phyloP scores from a whole-genome alignment of 2,888 invertebrate species.

The Atrina japonica region DNA sequence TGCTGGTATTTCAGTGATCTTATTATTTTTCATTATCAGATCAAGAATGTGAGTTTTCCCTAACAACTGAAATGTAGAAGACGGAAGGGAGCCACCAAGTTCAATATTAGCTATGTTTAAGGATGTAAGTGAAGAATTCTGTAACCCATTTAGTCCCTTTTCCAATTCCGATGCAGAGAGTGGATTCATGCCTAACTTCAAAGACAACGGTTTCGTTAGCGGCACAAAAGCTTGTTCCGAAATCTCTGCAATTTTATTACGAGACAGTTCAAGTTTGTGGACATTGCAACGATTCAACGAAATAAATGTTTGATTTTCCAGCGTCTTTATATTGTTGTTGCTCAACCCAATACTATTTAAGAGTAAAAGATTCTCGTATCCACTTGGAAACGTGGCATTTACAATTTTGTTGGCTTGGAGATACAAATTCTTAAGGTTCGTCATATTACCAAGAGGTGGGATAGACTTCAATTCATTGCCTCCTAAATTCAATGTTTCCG shows the following conservation, averaged over 20 bases:
- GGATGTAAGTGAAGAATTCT: slow-evolving; percentile 53
- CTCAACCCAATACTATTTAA: slow-evolving; percentile 57
- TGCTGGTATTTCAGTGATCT: slow-evolving; percentile 48
- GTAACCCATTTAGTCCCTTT: slow-evolving; percentile 52
- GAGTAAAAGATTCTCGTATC: slow-evolving; percentile 37
- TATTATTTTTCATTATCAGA: slow-evolving; percentile 62
- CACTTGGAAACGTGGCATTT: slow-evolving; percentile 61
- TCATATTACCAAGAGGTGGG: slow-evolving; percentile 52
- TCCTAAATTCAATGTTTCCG: slow-evolving; percentile 50
- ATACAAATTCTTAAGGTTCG: slow-evolving; percentile 51
- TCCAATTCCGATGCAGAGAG: slow-evolving; percentile 52
- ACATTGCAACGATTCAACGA: slow-evolving; percentile 48
- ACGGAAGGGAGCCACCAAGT: slow-evolving; percentile 55
- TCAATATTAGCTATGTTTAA: slow-evolving; percentile 63
- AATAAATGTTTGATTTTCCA: slow-evolving; percentile 56
- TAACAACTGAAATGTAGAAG: slow-evolving; percentile 60
- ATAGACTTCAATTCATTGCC: slow-evolving; percentile 53
- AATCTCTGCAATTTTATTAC: slow-evolving; percentile 57
- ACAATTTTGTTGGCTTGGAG: slow-evolving; percentile 61
- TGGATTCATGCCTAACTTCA: slow-evolving; percentile 66
- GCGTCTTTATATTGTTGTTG: slow-evolving; percentile 55
- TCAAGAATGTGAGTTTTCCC: slow-evolving; percentile 54
- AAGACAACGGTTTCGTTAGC: slow-evolving; percentile 55
- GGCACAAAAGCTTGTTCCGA: slow-evolving; percentile 51
- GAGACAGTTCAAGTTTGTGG: slow-evolving; percentile 58